Conservation (phyloP, 2,113 vertebrate species). For the Eudorcas thomsonii region DNA sequence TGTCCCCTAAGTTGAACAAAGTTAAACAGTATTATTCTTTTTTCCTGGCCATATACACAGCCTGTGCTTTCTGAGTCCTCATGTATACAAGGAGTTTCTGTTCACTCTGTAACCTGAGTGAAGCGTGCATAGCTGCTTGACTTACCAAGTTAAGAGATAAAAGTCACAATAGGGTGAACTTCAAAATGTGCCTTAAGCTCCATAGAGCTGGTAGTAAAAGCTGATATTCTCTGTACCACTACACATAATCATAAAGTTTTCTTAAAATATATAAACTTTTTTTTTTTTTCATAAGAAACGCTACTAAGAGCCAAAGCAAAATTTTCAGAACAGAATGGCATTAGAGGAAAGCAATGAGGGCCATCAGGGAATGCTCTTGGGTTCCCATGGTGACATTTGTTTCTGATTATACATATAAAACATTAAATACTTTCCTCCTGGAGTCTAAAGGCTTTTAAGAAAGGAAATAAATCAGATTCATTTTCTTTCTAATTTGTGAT, state of each 20-base stretch:
- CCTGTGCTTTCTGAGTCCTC: background rate
- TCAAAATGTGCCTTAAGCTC: background rate
- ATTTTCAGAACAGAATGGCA: constrained; percentile 15
- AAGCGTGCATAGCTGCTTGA: background rate
- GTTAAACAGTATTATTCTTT: background rate
- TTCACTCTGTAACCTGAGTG: background rate
- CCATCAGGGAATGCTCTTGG: background rate
- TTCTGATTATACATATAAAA: background rate
- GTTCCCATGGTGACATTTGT: background rate
- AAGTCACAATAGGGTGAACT: background rate
- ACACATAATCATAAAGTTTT: background rate
- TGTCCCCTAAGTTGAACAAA: background rate
- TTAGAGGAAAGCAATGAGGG: background rate
- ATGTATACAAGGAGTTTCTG: background rate
- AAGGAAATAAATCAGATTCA: background rate
- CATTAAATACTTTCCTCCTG: background rate
- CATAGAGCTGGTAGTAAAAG: background rate
- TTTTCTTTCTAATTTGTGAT: constrained; percentile 12
- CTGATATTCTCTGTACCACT: background rate
- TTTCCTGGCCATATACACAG: background rate
- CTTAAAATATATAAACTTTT: background rate
- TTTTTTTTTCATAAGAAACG: constrained; percentile 14
- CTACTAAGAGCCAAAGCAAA: background rate
- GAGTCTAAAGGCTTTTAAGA: constrained; percentile 13
- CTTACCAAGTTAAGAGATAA: background rate